Evolutionary conservation across 2,888 invertebrate species (phyloP).

Genomic region (Lamellibrachia satsuma): DNA sequence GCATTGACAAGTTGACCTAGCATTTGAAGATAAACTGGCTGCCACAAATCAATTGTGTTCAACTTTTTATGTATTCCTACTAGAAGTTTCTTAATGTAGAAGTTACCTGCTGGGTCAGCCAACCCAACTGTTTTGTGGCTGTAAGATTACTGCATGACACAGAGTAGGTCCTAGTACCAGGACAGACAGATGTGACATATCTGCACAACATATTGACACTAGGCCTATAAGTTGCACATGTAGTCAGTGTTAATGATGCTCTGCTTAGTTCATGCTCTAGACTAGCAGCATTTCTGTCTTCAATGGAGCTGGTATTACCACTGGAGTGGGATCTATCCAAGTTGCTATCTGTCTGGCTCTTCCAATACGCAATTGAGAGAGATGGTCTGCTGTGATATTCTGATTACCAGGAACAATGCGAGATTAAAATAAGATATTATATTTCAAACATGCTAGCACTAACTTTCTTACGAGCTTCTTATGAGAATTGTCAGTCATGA

Average conservation of each 20-base stretch:
- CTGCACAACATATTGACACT: neutral
- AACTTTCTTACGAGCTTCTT: neutral
- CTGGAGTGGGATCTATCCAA: neutral
- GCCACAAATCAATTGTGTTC: too few relatives aligned
- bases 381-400: neutral
- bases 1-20: too few relatives aligned
- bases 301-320: neutral
- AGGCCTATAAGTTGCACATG: neutral
- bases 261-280: neutral
- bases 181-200: too few relatives aligned
- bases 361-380: neutral
- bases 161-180: too few relatives aligned
- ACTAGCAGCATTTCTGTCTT: neutral
- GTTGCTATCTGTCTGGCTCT: neutral
- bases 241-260: neutral
- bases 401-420: neutral
- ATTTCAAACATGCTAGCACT: constrained; percentile 24
- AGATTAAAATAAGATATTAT: constrained; percentile 18
- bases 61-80: too few relatives aligned
- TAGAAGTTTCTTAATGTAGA: too few relatives aligned
- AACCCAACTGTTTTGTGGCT: too few relatives aligned
- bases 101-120: too few relatives aligned
- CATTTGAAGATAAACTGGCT: too few relatives aligned
- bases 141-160: too few relatives aligned
- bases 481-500: constrained; percentile 14